Evolutionary conservation across 2,797 vertebrate species (phyloP), one percentile per base, ranked within the genome.

Genomic region (Caiman crocodilus): DNA sequence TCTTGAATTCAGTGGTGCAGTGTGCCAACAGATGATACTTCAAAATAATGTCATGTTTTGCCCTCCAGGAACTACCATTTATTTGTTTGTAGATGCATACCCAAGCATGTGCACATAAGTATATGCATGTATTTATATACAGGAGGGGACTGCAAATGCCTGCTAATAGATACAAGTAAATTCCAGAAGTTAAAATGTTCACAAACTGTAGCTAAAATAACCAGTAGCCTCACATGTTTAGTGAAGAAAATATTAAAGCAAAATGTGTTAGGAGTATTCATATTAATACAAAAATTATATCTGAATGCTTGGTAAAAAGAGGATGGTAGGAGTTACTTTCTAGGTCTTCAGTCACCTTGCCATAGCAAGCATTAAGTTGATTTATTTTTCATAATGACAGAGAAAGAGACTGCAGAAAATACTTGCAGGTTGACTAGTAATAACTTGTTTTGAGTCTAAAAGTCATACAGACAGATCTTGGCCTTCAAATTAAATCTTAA

Each of bases 201-300:
- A 5, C 8, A 14, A 56, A 57, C 79, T 30, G 1, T 5, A 25
- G 55, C 8, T 57, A 5, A 78, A 90, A 42, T 26, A 42, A 74
- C 32, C 21, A n/a, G 0, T 1, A 2, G 11, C 42, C 13, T 84
- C n/a, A 80, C 90, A 63, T 71, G 5, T 59, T 11, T 0, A 57
- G 0, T 30, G 30, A 32, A 23, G 30, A 35, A 25, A 32, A 59
- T 32, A 83, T 75, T 89, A 89, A 7, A 83, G 6, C 35, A 71
- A 15, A 42, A 42, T 92, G 2, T 0, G 0, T 23, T 73, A 15
- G 35, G 57, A 56, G 35, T 63, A 58, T 59, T 1, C 7, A 0
- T 35, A 9, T 1, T 25, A 15, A 20, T 60, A 83, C 83, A 85
- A 28, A 88, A 80, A 30, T 5, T 63, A 89, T 83, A 87, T 50